phyloP scores from a whole-genome alignment of 2,113 vertebrate genomes.

The Willisornis vidua region DNA sequence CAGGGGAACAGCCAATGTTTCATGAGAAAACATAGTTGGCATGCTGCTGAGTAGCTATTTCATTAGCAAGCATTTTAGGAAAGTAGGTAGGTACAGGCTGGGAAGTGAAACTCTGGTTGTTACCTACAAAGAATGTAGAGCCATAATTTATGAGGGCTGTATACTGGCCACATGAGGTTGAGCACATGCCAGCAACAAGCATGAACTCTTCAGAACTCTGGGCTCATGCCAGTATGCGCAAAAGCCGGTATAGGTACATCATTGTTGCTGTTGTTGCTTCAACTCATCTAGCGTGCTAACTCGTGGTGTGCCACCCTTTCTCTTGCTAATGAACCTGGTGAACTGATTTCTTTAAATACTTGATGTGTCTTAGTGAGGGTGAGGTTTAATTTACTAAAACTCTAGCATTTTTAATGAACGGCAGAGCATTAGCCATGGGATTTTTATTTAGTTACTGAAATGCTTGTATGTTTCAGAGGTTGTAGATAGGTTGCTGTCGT shows the following conservation, averaged over 20 bases:
- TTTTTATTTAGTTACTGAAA: conserved; percentile 7
- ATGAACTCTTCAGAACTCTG: not conserved
- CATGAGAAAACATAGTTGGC: not conserved
- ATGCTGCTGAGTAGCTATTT: not conserved
- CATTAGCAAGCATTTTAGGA: not conserved
- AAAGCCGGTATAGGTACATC: not conserved
- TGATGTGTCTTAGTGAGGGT: not conserved
- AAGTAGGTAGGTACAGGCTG: not conserved
- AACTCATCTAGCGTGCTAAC: not conserved
- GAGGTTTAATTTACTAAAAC: not conserved
- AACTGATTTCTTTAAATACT: not conserved
- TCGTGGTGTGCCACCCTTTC: not conserved
- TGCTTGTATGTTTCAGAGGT: not conserved
- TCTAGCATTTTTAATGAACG: not conserved
- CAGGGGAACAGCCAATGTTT: not conserved
- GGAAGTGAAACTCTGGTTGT: not conserved
- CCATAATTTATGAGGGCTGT: not conserved
- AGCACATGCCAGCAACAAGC: not conserved
- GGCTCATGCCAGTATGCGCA: not conserved
- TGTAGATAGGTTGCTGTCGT: not conserved
- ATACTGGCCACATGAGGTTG: not conserved
- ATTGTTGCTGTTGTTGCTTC: not conserved
- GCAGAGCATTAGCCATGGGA: not conserved
- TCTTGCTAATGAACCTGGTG: not conserved
- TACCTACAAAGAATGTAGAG: not conserved